A percentile compares a stretch with the other conserved stretches of the same genome.
phyloP scores from a whole-genome alignment of 2,113 vertebrate species.

The Megaceryle torquata region DNA sequence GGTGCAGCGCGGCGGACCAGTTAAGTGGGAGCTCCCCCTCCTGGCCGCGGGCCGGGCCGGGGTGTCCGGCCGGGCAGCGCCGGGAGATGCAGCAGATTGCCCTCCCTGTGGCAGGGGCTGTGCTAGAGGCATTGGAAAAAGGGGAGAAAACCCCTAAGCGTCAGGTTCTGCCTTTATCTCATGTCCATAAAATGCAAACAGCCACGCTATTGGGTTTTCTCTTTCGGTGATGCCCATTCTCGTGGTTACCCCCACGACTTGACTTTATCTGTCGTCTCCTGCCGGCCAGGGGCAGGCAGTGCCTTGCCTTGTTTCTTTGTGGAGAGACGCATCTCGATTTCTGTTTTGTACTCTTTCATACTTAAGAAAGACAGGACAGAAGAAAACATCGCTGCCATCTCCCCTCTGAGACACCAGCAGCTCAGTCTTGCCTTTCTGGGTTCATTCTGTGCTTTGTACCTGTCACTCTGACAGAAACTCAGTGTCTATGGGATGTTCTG shows the following conservation, averaged over 20 bases:
- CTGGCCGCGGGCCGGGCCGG: neutral
- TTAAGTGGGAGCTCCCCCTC: neutral
- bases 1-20: fast-evolving
- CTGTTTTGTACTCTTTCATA: neutral
- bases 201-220: neutral
- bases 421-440: neutral
- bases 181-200: fast-evolving
- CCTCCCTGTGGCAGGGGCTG: fast-evolving
- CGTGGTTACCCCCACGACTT: fast-evolving
- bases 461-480: neutral
- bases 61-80: neutral
- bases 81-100: fast-evolving
- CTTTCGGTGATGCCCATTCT: fast-evolving
- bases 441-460: neutral
- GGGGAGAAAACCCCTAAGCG: neutral
- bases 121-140: fast-evolving
- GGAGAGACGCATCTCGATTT: neutral
- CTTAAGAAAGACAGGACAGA: neutral
- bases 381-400: neutral
- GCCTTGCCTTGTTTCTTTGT: neutral
- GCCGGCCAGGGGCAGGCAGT: neutral
- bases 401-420: fast-evolving
- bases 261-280: neutral
- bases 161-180: neutral
- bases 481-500: neutral